Percentiles rank a stretch among this genome's conserved stretches.
Conservation (phyloP, 2,797 vertebrate species). For the Sebastes cheni region DNA sequence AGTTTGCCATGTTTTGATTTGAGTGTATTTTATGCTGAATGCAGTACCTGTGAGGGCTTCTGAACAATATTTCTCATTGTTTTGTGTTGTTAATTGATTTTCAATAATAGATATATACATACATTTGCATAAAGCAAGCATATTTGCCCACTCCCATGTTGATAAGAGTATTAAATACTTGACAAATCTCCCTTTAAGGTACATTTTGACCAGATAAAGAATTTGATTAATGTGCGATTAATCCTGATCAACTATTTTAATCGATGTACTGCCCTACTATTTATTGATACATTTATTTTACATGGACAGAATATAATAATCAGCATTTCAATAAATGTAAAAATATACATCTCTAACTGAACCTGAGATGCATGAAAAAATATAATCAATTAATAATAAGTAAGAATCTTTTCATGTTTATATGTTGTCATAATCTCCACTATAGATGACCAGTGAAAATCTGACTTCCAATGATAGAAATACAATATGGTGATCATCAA, state of each 20-base stretch:
- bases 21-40: fast-evolving
- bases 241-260: fast-evolving
- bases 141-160: no score
- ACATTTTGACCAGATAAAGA: no score
- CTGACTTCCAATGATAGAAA: not conserved
- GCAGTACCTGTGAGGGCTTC: no score
- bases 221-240: no score
- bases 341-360: not conserved
- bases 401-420: not conserved
- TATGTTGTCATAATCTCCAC: not conserved
- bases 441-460: not conserved
- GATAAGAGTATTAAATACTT: no score
- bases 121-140: no score
- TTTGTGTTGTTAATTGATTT: no score
- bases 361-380: not conserved
- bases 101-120: no score
- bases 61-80: no score
- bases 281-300: not conserved
- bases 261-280: fast-evolving
- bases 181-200: no score
- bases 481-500: not conserved
- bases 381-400: not conserved
- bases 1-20: no score
- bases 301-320: not conserved
- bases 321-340: not conserved